Evolutionary conservation across 2,113 vertebrate species (phyloP), one percentile per base, ranked within the genome.

Genomic region (Epinephelus fuscoguttatus): DNA sequence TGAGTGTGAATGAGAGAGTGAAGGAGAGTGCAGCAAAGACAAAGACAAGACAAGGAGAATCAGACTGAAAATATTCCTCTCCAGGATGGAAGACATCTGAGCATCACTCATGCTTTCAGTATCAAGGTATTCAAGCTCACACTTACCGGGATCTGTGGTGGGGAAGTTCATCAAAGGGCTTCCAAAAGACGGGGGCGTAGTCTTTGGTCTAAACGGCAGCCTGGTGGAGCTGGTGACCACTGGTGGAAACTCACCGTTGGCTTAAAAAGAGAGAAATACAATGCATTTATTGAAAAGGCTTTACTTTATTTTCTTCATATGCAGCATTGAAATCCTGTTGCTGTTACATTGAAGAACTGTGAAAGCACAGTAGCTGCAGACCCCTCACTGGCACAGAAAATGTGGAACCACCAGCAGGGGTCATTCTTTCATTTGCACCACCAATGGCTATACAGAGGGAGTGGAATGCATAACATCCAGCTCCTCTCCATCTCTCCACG

Each of bases 221-320:
- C 74, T 63, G 30, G 85, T 88, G 10, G 85, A 85, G 77, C 75
- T 87, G 42, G 93, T 72, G 77, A 19, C 81, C 82, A 92, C 90
- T 0, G 96, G 96, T 63, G 95, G 95, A 76, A 92, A 96, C 81
- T 96, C 95, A 3, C 95, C 96, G 57, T 96, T 96, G 23, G 96
- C 96, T 96, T 87, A 80, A 91, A 70, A 86, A 91, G 55, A 86
- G 11, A 62, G 66, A 64, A 89, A 93, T 19, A 87, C 33, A 77
- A 69, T 21, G 80, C 13, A 80, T 49, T 82, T 47, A 80, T 18
- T 75, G 23, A 80, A 79, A 79, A 80, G 25, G 4, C 10, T 25
- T n/a, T 55, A 13, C 45, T 55, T 78, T 73, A 9, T 76, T 56
- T 23, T 9, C 13, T 37, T 64, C 11, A 19, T 77, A 27, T 70